These are phyloP conservation scores for Drosophila fuyamai DNA, from an alignment of 1,140 invertebrate genomes.

Conservation along the genomic window DNA sequence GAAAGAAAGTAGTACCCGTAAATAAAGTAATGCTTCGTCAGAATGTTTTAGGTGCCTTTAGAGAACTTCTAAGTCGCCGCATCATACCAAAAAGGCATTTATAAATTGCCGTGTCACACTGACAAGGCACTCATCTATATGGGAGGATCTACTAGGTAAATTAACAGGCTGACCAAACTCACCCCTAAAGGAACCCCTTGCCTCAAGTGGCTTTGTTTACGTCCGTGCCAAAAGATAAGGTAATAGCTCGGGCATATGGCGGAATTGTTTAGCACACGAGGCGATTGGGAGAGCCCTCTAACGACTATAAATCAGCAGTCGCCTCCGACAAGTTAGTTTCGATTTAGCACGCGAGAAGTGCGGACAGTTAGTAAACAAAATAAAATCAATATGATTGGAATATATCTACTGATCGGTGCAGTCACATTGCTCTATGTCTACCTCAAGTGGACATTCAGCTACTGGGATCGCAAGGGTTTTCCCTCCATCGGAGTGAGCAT, in stretches of 20 bases:
- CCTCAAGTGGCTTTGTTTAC: background rate
- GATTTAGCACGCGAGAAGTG: conserved; percentile 8
- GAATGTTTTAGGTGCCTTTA: background rate
- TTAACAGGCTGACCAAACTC: background rate
- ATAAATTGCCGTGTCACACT: conserved; percentile 19
- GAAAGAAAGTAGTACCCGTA: background rate
- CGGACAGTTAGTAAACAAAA: background rate
- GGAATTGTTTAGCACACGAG: conserved; percentile 4
- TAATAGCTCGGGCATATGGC: background rate
- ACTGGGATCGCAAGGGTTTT: conserved; percentile 77
- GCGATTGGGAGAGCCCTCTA: background rate
- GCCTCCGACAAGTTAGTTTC: conserved; percentile 27
- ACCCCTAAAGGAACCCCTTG: background rate
- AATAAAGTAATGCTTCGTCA: background rate
- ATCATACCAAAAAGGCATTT: background rate
- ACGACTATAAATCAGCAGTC: conserved; percentile 43
- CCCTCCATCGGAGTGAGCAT: conserved; percentile 39
- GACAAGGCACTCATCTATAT: conserved; percentile 1
- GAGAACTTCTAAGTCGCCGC: background rate
- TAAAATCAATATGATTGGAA: conserved; percentile 38
- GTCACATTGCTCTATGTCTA: conserved; percentile 55
- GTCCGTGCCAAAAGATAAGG: conserved; percentile 1
- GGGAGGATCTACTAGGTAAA: background rate
- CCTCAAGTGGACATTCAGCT: conserved; percentile 62
- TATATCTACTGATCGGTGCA: conserved; percentile 36